phyloP scores from a whole-genome alignment of 2,888 invertebrate species.

The Elysia crispata region DNA sequence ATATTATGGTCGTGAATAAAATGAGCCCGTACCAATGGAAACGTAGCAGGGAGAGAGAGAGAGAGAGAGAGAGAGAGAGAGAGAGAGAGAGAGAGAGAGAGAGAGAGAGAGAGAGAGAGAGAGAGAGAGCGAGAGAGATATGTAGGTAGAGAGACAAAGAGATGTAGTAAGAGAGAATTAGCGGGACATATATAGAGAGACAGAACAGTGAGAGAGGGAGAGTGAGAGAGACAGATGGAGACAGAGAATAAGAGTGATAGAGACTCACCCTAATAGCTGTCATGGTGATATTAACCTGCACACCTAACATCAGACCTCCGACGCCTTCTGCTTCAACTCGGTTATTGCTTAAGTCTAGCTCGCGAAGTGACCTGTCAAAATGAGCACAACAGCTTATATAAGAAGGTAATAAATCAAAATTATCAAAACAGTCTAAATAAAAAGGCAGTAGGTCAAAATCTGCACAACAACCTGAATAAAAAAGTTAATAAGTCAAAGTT shows the following conservation, averaged over 20 bases:
- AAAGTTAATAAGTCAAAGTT: too few species aligned
- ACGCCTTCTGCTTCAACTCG: slow-evolving; percentile 60
- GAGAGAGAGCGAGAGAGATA: slow-evolving; percentile 5
- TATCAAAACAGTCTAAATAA: too few species aligned
- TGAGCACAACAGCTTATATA: too few species aligned
- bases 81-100: background rate
- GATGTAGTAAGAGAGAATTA: background rate
- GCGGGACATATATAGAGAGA: background rate
- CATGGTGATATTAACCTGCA: slow-evolving; percentile 62
- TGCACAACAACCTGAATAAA: too few species aligned
- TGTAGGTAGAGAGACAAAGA: background rate
- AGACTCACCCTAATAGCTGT: slow-evolving; percentile 59
- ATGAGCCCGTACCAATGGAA: too few species aligned
- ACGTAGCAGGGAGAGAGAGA: too few species aligned
- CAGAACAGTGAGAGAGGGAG: background rate
- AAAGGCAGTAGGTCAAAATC: too few species aligned
- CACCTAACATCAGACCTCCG: slow-evolving; percentile 59
- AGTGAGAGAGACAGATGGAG: too few species aligned
- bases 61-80: too few species aligned
- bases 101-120: slow-evolving; percentile 10
- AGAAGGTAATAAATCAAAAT: too few species aligned
- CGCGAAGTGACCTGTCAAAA: slow-evolving; percentile 37
- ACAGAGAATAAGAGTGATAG: too few species aligned
- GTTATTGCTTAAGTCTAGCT: slow-evolving; percentile 66
- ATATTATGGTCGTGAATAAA: too few species aligned